A percentile compares a stretch with the other conserved stretches of the same genome.
These are phyloP conservation scores for Ifrita kowaldi DNA, from an alignment of 2,113 vertebrate species.

Conservation along the genomic window DNA sequence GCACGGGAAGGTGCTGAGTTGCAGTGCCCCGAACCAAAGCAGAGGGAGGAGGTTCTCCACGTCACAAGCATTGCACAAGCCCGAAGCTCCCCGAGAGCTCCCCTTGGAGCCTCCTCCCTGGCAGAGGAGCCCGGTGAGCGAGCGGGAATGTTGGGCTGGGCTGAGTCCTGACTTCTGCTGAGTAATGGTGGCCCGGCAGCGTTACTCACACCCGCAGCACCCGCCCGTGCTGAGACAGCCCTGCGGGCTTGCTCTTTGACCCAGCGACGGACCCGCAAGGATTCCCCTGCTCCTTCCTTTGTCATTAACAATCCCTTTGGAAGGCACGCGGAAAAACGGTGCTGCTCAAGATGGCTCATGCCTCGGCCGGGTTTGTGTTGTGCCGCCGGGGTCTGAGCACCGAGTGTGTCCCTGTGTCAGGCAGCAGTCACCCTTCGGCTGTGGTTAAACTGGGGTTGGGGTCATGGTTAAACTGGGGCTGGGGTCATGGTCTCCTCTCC, in stretches of 20 bases:
- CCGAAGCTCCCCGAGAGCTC: not conserved
- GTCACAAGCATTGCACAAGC: not conserved
- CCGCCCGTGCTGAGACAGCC: fast-evolving
- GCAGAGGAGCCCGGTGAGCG: not conserved
- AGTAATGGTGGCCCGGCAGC: not conserved
- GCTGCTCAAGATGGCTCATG: fast-evolving
- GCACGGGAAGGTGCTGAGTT: not conserved
- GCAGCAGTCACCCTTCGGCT: fast-evolving
- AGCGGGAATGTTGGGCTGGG: not conserved
- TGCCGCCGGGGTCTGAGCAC: fast-evolving
- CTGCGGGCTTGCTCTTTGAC: not conserved
- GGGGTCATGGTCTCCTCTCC: not conserved
- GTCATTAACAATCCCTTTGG: not conserved
- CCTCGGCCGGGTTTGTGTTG: not conserved
- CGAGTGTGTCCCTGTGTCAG: fast-evolving
- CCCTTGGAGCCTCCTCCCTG: not conserved
- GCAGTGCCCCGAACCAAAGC: fast-evolving
- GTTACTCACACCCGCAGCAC: not conserved
- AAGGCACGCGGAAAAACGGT: not conserved
- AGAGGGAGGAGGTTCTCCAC: not conserved
- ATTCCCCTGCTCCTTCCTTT: not conserved
- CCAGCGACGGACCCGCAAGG: fast-evolving
- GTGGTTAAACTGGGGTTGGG: not conserved
- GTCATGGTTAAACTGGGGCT: not conserved
- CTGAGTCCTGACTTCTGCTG: not conserved